Evolutionary conservation across 2,797 vertebrate genomes (phyloP), one percentile per base, ranked within the genome.

Genomic region (Hydrolagus colliei): DNA sequence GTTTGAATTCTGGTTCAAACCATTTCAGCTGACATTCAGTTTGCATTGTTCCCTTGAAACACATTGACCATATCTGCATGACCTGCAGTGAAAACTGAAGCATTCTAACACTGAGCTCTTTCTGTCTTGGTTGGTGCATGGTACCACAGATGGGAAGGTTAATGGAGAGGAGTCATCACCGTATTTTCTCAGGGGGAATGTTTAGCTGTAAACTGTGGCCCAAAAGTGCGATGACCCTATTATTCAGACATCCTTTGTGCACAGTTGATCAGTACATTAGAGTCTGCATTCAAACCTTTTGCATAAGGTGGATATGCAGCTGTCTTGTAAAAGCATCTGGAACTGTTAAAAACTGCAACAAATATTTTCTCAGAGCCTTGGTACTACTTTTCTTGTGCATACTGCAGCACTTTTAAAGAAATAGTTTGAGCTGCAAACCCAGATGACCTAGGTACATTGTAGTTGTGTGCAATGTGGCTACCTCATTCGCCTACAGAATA

Each of bases 1-100:
- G 59, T 79, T 63, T 79, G 77, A 79, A 79, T 22, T 62, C 61
- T 63, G 61, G 61, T 41, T 79, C 2, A 79, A 79, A 35, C 27
- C 11, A 11, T 79, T 79, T 80, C 22, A 27, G 22, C 65, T 62
- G 22, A 62, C 78, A 67, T n/a, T 80, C 22, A 27, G 22, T 80
- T 62, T 65, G 78, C 78, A 67, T n/a, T 80, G 62, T 80, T 20
- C 65, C 78, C 3, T 27, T 35, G 78, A 13, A 67, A 62, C 12
- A 9, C 65, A 62, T 12, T 16, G 78, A 67, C 62, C 41, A 52
- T 52, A 52, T 52, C 61, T 65, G 62, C n/a, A 63, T 32, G 22
- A 80, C 63, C 78, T 67, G 65, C 18, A 35, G 8, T 67, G 63
- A 68, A 82, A 14, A 10, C 27, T 32, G 63, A 32, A 80, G 78